Evolutionary conservation across 2,797 vertebrate species (phyloP).

Genomic region (Bradypus variegatus): DNA sequence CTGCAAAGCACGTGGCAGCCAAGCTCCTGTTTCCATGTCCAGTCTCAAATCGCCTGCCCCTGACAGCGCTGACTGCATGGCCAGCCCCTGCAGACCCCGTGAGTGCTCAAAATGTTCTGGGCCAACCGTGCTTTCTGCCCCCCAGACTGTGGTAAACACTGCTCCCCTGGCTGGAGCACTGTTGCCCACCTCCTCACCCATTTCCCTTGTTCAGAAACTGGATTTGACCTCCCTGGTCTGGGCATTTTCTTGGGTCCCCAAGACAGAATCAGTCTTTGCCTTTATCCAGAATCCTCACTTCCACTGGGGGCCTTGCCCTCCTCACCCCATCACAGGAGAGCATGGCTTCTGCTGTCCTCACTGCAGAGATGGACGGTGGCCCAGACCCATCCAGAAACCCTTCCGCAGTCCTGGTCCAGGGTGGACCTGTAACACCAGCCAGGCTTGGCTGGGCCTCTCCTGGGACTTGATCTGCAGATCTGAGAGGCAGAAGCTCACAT

Average conservation of each 20-base stretch:
- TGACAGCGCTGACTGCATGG: accelerated
- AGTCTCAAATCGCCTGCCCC: accelerated
- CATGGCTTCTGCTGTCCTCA: neutral
- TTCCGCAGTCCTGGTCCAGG: neutral
- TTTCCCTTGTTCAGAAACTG: neutral
- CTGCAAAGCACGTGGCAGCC: neutral
- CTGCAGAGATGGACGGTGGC: neutral
- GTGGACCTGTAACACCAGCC: accelerated
- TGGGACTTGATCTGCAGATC: accelerated
- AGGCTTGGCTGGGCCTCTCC: neutral
- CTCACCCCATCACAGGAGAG: neutral
- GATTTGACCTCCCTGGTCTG: neutral
- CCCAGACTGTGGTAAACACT: accelerated
- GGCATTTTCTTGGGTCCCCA: neutral
- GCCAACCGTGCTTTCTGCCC: neutral
- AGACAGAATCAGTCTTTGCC: accelerated
- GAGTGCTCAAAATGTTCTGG: accelerated
- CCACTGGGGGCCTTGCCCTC: neutral
- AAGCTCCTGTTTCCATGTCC: accelerated
- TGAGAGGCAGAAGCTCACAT: no score
- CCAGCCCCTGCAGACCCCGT: accelerated
- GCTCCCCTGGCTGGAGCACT: neutral
- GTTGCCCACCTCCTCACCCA: neutral
- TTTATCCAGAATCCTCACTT: neutral
- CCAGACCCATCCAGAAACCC: neutral